Evolutionary conservation across 2,888 invertebrate species (phyloP).

Genomic region (Pelosia muscerda): DNA sequence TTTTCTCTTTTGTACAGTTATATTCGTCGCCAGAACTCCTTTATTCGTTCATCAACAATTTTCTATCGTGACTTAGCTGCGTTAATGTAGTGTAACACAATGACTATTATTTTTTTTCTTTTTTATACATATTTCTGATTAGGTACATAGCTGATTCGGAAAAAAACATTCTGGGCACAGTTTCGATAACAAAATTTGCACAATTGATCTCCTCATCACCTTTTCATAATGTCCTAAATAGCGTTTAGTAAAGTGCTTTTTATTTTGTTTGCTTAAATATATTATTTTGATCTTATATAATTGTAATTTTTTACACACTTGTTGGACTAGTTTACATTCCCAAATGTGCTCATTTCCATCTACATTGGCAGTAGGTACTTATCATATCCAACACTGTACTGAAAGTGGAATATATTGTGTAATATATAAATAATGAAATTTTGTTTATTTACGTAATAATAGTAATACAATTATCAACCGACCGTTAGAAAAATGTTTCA

Average conservation of each 20-base stretch:
- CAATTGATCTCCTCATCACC: not conserved
- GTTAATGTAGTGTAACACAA: not conserved
- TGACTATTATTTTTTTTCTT: slow-evolving; percentile 6
- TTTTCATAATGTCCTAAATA: not conserved
- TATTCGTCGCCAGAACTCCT: not conserved
- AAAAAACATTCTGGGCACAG: too few relatives aligned
- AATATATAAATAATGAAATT: not conserved
- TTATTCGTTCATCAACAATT: slow-evolving; percentile 1
- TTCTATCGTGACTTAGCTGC: not conserved
- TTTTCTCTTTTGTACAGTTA: slow-evolving; percentile 12
- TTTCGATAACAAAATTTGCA: too few relatives aligned
- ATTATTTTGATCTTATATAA: not conserved
- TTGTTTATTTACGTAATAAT: slow-evolving; percentile 8
- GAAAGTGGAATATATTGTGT: not conserved
- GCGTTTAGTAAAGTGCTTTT: not conserved
- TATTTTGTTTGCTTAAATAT: not conserved
- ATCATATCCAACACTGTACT: not conserved
- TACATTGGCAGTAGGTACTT: not conserved
- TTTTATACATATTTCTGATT: too few relatives aligned
- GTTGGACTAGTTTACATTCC: not conserved
- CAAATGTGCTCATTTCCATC: not conserved
- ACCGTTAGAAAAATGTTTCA: not conserved
- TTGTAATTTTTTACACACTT: not conserved
- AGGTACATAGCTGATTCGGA: too few relatives aligned
- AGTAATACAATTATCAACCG: not conserved